Conservation (phyloP, 2,888 invertebrate species). For the Caenorhabditis japonica region DNA sequence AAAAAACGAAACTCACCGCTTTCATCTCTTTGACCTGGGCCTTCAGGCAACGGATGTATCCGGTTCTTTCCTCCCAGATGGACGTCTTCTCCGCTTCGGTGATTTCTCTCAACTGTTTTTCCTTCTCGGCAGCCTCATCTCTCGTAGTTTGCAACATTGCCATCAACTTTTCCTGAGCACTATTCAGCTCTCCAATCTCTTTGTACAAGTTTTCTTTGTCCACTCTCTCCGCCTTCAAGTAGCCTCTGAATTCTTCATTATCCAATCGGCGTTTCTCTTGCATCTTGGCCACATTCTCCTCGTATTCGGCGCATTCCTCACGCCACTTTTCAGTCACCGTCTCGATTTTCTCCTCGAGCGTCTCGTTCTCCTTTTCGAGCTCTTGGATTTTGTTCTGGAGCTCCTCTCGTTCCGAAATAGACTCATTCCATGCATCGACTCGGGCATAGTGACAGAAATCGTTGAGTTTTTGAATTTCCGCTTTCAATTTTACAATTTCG, state of each 20-base stretch:
- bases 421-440: slow-evolving; percentile 7
- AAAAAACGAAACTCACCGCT: slow-evolving; percentile 6
- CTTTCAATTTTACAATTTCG: slow-evolving; percentile 5
- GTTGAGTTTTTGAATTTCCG: no score
- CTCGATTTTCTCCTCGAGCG: slow-evolving; percentile 21
- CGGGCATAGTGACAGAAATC: no score
- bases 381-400: slow-evolving; percentile 6
- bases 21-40: not conserved
- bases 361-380: slow-evolving; percentile 5
- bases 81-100: not conserved
- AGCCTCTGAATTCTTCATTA: not conserved
- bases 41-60: not conserved
- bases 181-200: not conserved
- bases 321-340: slow-evolving; percentile 7
- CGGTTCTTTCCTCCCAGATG: slow-evolving; percentile 5
- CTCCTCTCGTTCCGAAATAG: not conserved
- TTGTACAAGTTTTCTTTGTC: not conserved
- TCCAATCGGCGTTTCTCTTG: not conserved
- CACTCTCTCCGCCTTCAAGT: not conserved
- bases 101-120: not conserved
- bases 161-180: not conserved
- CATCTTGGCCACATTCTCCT: not conserved
- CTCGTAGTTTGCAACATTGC: no score
- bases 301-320: slow-evolving; percentile 12
- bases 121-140: no score